Evolutionary conservation across 1,140 invertebrate genomes (phyloP), one percentile per base, ranked within the genome.

Genomic region (Bradynema listronoti): DNA sequence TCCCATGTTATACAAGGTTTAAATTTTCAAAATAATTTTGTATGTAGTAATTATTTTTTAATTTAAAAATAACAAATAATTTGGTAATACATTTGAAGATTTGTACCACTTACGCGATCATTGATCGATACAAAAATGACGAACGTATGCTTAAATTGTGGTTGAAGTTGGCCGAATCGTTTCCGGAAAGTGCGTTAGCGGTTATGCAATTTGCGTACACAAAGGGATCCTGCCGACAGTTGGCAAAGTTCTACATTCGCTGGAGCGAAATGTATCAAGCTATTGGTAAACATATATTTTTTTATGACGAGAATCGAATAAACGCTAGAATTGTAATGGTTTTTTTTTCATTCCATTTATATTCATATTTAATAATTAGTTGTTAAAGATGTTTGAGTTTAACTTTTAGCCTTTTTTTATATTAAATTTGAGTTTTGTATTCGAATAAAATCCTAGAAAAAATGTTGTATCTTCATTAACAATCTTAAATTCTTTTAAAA

Each of bases 211-310:
- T 67, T 49, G 65, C 65, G 16, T 71, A 56, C 41, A 29, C 32
- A 6, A 70, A 65, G 41, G 65, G 65, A 3, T 67, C 65, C 22
- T 58, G 70, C 14, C 63, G 62, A 25, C 36, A 65, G 30, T 30
- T 67, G 50, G 65, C 65, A 7, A 71, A 66, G 11, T 67, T 67
- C 43, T 67, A 67, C 33, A 42, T 67, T 14, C 39, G 49, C 24
- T 67, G 65, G 65, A 67, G 61, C 16, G 46, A 69, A 6, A 71
- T 67, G 68, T 66, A 66, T 29, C 52, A 71, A 7, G 19, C 61
- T 7, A 47, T 66, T n/a, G 50, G 63, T 65, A 66, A 4, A 29
- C 2, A n/a, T n/a, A n/a, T n/a, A n/a, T n/a, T n/a, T n/a, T n/a
- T n/a, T n/a, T n/a, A n/a, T n/a, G n/a, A n/a, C n/a, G n/a, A n/a